phyloP scores from a whole-genome alignment of 2,888 invertebrate species.

The Hirtodrosophila confusa region DNA sequence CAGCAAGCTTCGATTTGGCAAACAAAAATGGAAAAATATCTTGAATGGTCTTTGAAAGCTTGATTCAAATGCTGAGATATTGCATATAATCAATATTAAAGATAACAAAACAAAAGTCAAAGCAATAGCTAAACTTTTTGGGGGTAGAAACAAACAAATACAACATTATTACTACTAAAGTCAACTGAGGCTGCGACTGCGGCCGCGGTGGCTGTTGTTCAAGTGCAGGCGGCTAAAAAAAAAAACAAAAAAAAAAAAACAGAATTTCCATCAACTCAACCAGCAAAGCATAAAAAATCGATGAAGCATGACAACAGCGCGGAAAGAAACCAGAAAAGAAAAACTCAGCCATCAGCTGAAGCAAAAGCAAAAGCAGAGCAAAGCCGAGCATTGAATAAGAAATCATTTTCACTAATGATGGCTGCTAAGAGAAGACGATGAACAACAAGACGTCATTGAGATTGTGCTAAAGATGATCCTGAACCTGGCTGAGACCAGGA shows the following conservation, averaged over 20 bases:
- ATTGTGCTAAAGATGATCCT: constrained; percentile 37
- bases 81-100: constrained; percentile 66
- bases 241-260: constrained; percentile 7
- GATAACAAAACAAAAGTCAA: constrained; percentile 50
- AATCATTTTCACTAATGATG: constrained; percentile 75
- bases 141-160: constrained; percentile 53
- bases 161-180: constrained; percentile 52
- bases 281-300: constrained; percentile 69
- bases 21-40: constrained; percentile 39
- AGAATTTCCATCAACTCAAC: constrained; percentile 65
- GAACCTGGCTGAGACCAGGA: constrained; percentile 11
- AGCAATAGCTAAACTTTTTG: constrained; percentile 28
- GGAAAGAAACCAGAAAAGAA: constrained; percentile 33
- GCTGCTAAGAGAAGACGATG: constrained; percentile 21
- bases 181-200: constrained; percentile 36
- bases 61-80: constrained; percentile 43
- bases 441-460: constrained; percentile 50
- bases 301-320: constrained; percentile 68
- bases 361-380: constrained; percentile 29
- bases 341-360: constrained; percentile 33
- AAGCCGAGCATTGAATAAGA: constrained; percentile 62
- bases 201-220: constrained; percentile 27
- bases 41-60: constrained; percentile 23
- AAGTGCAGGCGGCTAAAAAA: constrained; percentile 43
- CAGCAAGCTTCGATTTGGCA: constrained; percentile 11